Evolutionary conservation across 2,888 invertebrate species (phyloP).

Genomic region (Philopedon plagiatum): DNA sequence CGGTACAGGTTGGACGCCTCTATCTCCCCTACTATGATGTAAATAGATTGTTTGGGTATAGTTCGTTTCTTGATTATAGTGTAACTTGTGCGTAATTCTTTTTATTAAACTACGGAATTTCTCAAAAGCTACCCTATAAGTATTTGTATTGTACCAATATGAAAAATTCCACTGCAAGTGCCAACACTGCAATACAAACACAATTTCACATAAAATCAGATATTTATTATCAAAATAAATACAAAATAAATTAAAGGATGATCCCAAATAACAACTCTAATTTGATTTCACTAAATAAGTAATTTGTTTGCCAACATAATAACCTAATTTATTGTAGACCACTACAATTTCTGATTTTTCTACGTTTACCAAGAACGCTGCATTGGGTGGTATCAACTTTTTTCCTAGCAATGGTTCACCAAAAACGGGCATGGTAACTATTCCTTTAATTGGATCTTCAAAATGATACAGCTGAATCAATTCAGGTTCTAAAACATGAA

Average conservation of each 20-base stretch:
- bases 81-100: too few relatives aligned
- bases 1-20: too few relatives aligned
- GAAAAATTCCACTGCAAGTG: too few relatives aligned
- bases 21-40: too few relatives aligned
- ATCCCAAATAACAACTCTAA: conserved; percentile 6
- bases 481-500: conserved; percentile 71
- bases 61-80: too few relatives aligned
- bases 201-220: too few relatives aligned
- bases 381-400: conserved; percentile 69
- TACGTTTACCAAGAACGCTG: conserved; percentile 71
- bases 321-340: conserved; percentile 66
- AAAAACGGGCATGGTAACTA: conserved; percentile 81
- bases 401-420: conserved; percentile 78
- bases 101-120: too few relatives aligned
- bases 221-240: conserved; percentile 13
- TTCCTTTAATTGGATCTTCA: conserved; percentile 82
- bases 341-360: conserved; percentile 69
- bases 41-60: too few relatives aligned
- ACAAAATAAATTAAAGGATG: conserved; percentile 2
- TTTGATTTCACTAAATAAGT: conserved; percentile 57
- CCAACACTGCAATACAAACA: too few relatives aligned
- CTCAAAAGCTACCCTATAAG: too few relatives aligned
- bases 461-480: conserved; percentile 82
- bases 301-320: conserved; percentile 69
- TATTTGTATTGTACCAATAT: too few relatives aligned